A percentile compares a stretch with the other conserved stretches of the same genome.
These are phyloP conservation scores for Tribolium castaneum DNA, from an alignment of 1,140 invertebrate species.

Conservation along the genomic window DNA sequence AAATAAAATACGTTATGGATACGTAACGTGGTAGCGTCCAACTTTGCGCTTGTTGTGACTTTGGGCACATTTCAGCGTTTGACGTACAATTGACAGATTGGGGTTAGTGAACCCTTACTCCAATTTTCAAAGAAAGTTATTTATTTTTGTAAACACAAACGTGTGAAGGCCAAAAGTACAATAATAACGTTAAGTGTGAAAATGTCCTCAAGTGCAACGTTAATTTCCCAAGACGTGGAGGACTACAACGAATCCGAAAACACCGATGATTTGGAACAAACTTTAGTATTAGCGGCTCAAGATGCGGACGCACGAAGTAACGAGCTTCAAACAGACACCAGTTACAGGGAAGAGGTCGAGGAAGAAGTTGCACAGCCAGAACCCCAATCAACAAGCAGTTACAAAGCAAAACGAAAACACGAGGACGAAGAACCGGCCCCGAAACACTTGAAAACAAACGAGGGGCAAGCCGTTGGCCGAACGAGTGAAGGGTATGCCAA, in stretches of 20 bases:
- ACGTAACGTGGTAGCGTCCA: too few species aligned
- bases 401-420: slow-evolving; percentile 15
- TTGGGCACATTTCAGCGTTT: background rate
- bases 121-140: background rate
- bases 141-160: background rate
- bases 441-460: slow-evolving; percentile 25
- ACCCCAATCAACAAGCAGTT: background rate
- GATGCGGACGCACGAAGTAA: slow-evolving; percentile 59
- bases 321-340: slow-evolving; percentile 42
- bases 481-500: slow-evolving; percentile 63
- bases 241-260: slow-evolving; percentile 21
- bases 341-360: slow-evolving; percentile 22
- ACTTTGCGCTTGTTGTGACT: background rate
- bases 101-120: background rate
- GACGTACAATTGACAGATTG: background rate
- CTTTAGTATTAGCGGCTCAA: slow-evolving; percentile 59
- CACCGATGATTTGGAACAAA: slow-evolving; percentile 60
- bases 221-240: slow-evolving; percentile 9
- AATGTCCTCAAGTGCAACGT: background rate
- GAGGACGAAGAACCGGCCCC: slow-evolving; percentile 4
- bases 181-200: background rate
- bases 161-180: background rate
- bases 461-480: slow-evolving; percentile 10
- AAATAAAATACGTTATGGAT: too few species aligned
- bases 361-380: background rate